Conservation (phyloP, 37 sponge, comb jelly and placozoan species). For the Amphimedon queenslandica region DNA sequence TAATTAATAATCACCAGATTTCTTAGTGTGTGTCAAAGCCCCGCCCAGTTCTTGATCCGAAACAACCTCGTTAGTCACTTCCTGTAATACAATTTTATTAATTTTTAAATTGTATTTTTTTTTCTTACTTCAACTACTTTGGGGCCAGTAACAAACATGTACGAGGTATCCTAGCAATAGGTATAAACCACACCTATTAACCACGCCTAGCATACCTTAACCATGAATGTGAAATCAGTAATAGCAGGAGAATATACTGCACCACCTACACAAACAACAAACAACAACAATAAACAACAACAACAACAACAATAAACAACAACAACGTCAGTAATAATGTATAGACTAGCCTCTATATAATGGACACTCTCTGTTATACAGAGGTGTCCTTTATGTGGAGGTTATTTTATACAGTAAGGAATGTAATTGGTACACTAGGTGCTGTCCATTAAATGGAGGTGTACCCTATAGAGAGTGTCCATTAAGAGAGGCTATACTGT, state of each 20-base stretch:
- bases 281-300: too few species aligned
- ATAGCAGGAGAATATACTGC: slow-evolving; percentile 99
- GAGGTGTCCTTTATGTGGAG: too few species aligned
- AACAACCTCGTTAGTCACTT: slow-evolving; percentile 86
- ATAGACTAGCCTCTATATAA: too few species aligned
- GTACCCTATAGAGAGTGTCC: too few species aligned
- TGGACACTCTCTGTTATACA: too few species aligned
- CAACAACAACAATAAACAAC: too few species aligned
- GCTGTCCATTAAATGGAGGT: too few species aligned
- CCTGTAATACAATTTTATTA: slow-evolving; percentile 39
- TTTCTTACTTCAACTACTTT: slow-evolving; percentile 89
- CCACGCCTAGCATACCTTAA: slow-evolving; percentile 59
- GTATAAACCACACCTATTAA: neutral
- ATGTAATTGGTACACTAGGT: too few species aligned
- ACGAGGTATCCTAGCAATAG: slow-evolving; percentile 72
- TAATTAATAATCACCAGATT: slow-evolving; percentile 53
- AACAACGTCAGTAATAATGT: too few species aligned
- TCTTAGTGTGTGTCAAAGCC: slow-evolving; percentile 79
- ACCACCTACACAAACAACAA: too few species aligned
- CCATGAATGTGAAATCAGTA: slow-evolving; percentile 99
- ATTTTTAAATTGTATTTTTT: neutral
- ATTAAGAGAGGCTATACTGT: too few species aligned
- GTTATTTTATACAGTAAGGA: too few species aligned
- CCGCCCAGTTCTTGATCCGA: slow-evolving; percentile 94
- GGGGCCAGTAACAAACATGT: slow-evolving; percentile 98